These are phyloP conservation scores for Seriola rivoliana DNA, from an alignment of 2,113 vertebrate species.

Conservation along the genomic window DNA sequence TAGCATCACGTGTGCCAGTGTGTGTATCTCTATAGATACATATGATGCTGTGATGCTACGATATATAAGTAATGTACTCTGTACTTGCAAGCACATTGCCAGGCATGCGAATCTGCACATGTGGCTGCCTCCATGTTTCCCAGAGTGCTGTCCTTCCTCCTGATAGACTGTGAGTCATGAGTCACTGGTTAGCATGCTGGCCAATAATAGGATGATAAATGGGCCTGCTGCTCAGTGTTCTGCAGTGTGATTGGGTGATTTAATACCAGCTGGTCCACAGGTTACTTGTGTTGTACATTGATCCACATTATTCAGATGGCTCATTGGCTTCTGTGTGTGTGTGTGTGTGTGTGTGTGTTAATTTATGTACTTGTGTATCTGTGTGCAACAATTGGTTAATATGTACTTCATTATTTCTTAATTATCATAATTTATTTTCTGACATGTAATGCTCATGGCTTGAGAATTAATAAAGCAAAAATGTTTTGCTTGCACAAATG, in stretches of 20 bases:
- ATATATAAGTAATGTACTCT: neutral
- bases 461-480: neutral
- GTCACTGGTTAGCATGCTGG: slow-evolving; percentile 37
- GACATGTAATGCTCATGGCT: neutral
- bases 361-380: neutral
- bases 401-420: neutral
- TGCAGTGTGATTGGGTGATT: slow-evolving; percentile 45
- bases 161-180: slow-evolving; percentile 28
- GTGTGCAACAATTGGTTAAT: neutral
- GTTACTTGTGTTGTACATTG: slow-evolving; percentile 7
- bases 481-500: neutral
- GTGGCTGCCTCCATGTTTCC: neutral
- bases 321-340: slow-evolving; percentile 10
- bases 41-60: too few species aligned
- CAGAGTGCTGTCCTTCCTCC: neutral
- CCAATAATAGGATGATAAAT: slow-evolving; percentile 50
- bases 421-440: neutral
- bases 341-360: neutral
- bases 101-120: slow-evolving; percentile 5
- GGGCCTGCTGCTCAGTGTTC: slow-evolving; percentile 29
- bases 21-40: neutral
- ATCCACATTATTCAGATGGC: slow-evolving; percentile 17
- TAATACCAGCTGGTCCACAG: slow-evolving; percentile 24
- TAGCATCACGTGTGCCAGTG: neutral
- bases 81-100: neutral